phyloP scores from a whole-genome alignment of 2,797 vertebrate species.

The Glyptemys insculpta region DNA sequence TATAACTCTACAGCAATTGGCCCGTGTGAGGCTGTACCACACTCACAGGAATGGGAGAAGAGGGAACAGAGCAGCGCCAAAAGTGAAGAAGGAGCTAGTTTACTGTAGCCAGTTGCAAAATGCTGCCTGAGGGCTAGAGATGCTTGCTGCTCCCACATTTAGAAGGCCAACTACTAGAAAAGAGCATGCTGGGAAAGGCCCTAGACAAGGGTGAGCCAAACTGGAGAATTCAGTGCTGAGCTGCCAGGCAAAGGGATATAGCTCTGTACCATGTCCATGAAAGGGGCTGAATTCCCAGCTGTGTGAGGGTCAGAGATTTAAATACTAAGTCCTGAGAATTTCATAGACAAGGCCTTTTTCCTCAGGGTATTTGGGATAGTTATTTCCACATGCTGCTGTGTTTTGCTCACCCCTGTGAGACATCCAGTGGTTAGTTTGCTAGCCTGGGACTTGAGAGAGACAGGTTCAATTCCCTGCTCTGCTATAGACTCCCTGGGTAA shows the following conservation, averaged over 20 bases:
- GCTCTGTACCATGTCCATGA: not conserved
- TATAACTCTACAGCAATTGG: not conserved
- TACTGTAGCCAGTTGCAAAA: not conserved
- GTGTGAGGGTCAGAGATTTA: not conserved
- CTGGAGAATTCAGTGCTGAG: not conserved
- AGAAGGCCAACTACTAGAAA: not conserved
- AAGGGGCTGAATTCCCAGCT: not conserved
- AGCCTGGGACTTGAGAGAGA: constrained; percentile 63
- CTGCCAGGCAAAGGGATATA: not conserved
- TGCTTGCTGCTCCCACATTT: not conserved
- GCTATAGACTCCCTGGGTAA: constrained; percentile 33
- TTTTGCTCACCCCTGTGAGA: constrained; percentile 44
- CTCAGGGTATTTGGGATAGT: not conserved
- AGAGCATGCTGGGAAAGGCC: not conserved
- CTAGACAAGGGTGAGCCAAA: not conserved
- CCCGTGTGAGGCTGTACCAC: not conserved
- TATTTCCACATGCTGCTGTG: constrained; percentile 29
- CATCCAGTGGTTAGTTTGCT: constrained; percentile 51
- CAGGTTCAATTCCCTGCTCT: not conserved
- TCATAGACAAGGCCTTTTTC: not conserved
- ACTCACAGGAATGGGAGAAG: not conserved
- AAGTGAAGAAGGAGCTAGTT: not conserved
- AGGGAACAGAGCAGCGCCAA: not conserved
- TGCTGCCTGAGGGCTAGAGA: not conserved
- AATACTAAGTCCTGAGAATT: not conserved